Percentiles rank a stretch among this genome's conserved stretches.
Evolutionary conservation across 2,113 vertebrate species (phyloP).

Genomic region (Cochlearius cochlearius): DNA sequence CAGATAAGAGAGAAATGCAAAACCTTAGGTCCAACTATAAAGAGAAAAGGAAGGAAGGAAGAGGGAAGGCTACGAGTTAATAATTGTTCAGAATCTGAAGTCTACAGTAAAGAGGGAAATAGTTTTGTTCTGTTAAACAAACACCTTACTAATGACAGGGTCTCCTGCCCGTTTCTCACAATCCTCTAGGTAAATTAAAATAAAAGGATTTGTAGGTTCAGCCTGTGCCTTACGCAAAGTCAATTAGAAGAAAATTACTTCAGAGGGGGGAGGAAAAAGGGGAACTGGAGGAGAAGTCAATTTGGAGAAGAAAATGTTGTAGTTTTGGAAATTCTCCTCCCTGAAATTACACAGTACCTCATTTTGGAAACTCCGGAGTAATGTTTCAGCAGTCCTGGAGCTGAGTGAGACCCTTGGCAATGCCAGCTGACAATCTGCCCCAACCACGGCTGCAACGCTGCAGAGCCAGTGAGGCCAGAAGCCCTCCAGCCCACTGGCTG

Average conservation of each 20-base stretch:
- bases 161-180: slow-evolving; percentile 29
- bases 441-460: background rate
- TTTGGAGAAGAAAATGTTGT: background rate
- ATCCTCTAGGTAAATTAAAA: background rate
- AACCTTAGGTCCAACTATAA: slow-evolving; percentile 11
- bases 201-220: background rate
- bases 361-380: slow-evolving; percentile 4
- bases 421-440: background rate
- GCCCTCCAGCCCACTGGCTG: background rate
- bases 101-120: slow-evolving; percentile 43
- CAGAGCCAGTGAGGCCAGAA: background rate
- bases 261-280: background rate
- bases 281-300: background rate
- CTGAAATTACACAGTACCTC: slow-evolving; percentile 10
- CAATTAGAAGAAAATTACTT: background rate
- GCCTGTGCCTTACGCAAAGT: background rate
- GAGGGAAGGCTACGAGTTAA: slow-evolving; percentile 42
- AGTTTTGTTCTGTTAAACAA: slow-evolving; percentile 45
- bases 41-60: slow-evolving; percentile 58
- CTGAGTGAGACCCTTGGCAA: background rate
- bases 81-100: slow-evolving; percentile 49
- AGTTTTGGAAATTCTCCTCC: slow-evolving; percentile 29
- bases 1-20: slow-evolving; percentile 30
- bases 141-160: slow-evolving; percentile 23
- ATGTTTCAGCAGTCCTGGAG: background rate